Evolutionary conservation across 2,113 vertebrate genomes (phyloP), one percentile per base, ranked within the genome.

Genomic region (Myrmophylax atrothorax): DNA sequence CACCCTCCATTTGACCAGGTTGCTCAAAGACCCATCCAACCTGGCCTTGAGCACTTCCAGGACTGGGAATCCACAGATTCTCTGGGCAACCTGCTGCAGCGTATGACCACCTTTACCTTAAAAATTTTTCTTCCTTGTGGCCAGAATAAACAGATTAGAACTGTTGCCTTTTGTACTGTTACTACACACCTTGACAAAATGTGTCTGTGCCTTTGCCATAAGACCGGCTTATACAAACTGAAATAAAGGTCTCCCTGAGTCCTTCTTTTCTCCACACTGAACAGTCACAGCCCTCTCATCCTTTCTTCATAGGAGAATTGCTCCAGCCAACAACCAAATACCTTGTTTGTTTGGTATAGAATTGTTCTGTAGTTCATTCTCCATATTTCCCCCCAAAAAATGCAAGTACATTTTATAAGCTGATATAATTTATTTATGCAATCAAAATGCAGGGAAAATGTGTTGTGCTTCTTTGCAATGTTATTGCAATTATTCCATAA

Each of bases 11-110:
- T 55, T 16, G 23, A n/a, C 28, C 28, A 25, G 20, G 25, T 68
- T 55, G 17, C 38, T 69, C 20, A 69, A 26, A 47, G 29, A 11
- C 23, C 29, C 24, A 18, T 26, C 38, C 13, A 40, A 9, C 9
- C 29, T 53, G 46, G 7, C 24, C 24, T 26, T 55, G 53, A 75
- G 18, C 18, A 40, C 26, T 63, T 19, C 37, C 37, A 63, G 37
- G 60, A 40, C 6, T 28, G 26, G 60, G 35, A 16, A 62, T 62
- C 25, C 35, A 18, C 8, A 17, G 1, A 18, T 46, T 29, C 46
- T n/a, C 26, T 68, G 25, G 7, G 5, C 10, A 58, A 15, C 14
- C 7, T 3, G 1, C 6, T n/a, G 7, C 1, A 0, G 14, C 10
- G 6, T 60, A 26, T 67, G 14, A 47, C 3, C 18, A 73, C 16